Conservation (phyloP, 53 echinoderm and acorn worm species). For the Apostichopus leukothele region DNA sequence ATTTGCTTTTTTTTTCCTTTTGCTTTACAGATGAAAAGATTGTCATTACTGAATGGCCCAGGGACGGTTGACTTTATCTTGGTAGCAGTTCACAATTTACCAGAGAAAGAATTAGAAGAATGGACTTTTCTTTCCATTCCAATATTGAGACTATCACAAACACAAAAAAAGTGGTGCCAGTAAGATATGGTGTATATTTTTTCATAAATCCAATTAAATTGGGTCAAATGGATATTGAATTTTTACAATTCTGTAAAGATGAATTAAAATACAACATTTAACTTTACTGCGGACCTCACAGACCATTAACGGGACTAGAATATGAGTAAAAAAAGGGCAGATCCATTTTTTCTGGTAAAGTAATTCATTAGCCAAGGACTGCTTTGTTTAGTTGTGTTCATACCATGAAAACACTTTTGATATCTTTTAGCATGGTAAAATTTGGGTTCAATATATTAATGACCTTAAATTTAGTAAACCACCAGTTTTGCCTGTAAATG, state of each 20-base stretch:
- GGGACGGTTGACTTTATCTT: slow-evolving; percentile 1
- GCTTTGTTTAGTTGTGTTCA: too few relatives aligned
- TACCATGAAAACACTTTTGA: too few relatives aligned
- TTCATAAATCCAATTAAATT: not conserved
- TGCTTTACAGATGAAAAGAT: not conserved
- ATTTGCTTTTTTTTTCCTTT: not conserved
- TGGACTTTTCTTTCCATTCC: not conserved
- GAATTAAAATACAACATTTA: too few relatives aligned
- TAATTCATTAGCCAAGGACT: not conserved
- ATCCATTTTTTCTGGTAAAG: not conserved
- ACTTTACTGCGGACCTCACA: too few relatives aligned
- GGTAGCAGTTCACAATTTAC: not conserved
- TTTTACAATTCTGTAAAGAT: not conserved
- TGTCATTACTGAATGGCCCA: not conserved
- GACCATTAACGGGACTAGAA: too few relatives aligned
- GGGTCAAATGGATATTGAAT: not conserved
- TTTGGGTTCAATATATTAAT: too few relatives aligned
- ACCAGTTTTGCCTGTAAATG: too few relatives aligned
- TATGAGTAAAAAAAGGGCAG: not conserved
- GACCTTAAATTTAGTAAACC: too few relatives aligned
- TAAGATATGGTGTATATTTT: not conserved
- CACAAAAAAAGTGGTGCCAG: slow-evolving; percentile 6
- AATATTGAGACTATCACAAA: not conserved
- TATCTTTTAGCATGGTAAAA: too few relatives aligned
- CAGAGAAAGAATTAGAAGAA: not conserved